A percentile compares a stretch with the other conserved stretches of the same genome.
phyloP scores from a whole-genome alignment of 2,113 vertebrate genomes.

The Herpetotheres cachinnans region DNA sequence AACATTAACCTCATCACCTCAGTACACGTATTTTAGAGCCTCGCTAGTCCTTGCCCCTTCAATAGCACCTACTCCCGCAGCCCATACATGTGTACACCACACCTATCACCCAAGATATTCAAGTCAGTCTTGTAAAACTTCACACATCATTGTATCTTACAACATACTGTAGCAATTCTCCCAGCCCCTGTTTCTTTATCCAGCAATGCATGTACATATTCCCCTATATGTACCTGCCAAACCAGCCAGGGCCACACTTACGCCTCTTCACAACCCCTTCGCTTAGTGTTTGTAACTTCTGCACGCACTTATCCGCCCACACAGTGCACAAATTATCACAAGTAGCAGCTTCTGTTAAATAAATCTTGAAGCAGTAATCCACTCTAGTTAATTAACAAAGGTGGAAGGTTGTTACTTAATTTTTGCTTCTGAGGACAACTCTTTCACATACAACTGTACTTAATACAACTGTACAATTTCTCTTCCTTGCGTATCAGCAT shows the following conservation, averaged over 20 bases:
- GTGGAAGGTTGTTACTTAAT: neutral
- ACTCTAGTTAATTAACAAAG: neutral
- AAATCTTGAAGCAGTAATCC: neutral
- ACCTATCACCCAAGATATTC: neutral
- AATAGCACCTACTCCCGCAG: neutral
- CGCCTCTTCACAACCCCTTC: neutral
- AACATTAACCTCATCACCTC: neutral
- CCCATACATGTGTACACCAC: neutral
- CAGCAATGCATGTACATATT: neutral
- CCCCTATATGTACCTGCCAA: neutral
- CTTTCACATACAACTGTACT: neutral
- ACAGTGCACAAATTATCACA: neutral
- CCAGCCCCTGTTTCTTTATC: neutral
- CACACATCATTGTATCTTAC: neutral
- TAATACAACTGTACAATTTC: neutral
- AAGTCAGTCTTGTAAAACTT: neutral
- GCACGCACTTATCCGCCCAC: neutral
- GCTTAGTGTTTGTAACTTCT: neutral
- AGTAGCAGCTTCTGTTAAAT: conserved; percentile 13
- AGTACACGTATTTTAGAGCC: neutral
- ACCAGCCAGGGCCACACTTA: neutral
- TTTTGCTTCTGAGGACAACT: conserved; percentile 27
- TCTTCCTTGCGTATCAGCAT: neutral
- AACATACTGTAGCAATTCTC: neutral
- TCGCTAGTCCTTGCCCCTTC: neutral